Base-by-base conservation (phyloP, 2,888 invertebrate species). In the Lasioglossum villosulum region DNA sequence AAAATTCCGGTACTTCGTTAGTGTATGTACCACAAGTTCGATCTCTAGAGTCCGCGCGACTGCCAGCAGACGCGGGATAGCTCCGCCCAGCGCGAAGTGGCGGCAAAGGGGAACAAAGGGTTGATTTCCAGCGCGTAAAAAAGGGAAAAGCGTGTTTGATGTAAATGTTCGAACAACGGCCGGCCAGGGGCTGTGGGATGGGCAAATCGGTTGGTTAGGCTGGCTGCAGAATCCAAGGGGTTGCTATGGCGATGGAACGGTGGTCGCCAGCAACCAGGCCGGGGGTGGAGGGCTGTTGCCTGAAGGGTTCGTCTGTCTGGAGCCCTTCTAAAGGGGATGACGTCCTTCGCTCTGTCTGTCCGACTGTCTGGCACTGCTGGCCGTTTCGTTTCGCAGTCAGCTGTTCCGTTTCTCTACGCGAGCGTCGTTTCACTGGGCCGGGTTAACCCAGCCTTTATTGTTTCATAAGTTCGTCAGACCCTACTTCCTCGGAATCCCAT, bases 221-320 rank as follows among this genome's bases (percentile, higher is more conserved):
- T 85, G 88, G 84, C 89, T 89, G 88, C 89, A 88, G 88, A 86
- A 88, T 90, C 83, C 87, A 86, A 92, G 94, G 94, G 94, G 94
- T 94, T 94, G 94, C 94, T 94, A 94, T 94, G 94, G 91, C 93
- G 90, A 94, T 94, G 90, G 88, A 83, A 84, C 88, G 84, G 86
- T 86, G 82, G 87, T 78, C 81, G 86, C 78, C 82, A 56, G 76
- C 63, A 52, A 52, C 52, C 52, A 30, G 63, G 63, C 30, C 6
- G 63, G 80, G 89, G 78, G 80, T 82, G 78, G 80, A 80, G 81
- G 87, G 83, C 66, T 83, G 89, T 89, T 88, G 91, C 90, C 90
- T 89, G 83, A 90, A 88, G 92, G 92, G 91, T 91, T 92, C 92
- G 92, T 93, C 92, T 91, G 94, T 93, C 94, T 94, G 94, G 92